These are phyloP conservation scores for Colossoma macropomum DNA, from an alignment of 2,113 vertebrate species.

Conservation along the genomic window DNA sequence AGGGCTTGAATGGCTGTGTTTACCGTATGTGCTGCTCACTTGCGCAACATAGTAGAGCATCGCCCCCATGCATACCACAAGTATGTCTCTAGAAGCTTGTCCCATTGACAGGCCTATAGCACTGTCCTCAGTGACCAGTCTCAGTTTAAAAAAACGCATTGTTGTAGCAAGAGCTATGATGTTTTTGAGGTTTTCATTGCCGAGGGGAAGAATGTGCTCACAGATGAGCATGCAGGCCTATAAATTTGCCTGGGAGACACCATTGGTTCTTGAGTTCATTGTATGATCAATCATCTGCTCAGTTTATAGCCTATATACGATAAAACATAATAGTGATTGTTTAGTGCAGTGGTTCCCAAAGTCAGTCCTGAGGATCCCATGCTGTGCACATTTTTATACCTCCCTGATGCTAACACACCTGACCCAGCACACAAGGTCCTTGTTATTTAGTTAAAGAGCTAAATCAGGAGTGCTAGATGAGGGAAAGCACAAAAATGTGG, in stretches of 20 bases:
- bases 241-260: neutral
- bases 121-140: slow-evolving; percentile 29
- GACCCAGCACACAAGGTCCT: no score
- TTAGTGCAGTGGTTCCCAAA: no score
- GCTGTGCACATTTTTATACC: no score
- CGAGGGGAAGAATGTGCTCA: slow-evolving; percentile 7
- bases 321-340: no score
- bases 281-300: neutral
- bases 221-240: slow-evolving; percentile 7
- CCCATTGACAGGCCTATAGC: neutral
- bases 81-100: slow-evolving; percentile 31
- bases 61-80: slow-evolving; percentile 28
- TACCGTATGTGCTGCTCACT: slow-evolving; percentile 25
- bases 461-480: no score
- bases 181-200: slow-evolving; percentile 21
- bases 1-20: slow-evolving; percentile 11
- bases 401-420: no score
- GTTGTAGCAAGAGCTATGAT: slow-evolving; percentile 11
- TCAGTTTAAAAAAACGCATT: slow-evolving; percentile 23
- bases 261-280: neutral
- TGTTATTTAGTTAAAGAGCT: no score
- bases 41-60: neutral
- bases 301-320: neutral
- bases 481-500: no score
- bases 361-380: no score